A percentile compares a stretch with the other conserved stretches of the same genome.
These are phyloP conservation scores for Phymastichus coffea DNA, from an alignment of 1,140 invertebrate genomes.

Conservation along the genomic window DNA sequence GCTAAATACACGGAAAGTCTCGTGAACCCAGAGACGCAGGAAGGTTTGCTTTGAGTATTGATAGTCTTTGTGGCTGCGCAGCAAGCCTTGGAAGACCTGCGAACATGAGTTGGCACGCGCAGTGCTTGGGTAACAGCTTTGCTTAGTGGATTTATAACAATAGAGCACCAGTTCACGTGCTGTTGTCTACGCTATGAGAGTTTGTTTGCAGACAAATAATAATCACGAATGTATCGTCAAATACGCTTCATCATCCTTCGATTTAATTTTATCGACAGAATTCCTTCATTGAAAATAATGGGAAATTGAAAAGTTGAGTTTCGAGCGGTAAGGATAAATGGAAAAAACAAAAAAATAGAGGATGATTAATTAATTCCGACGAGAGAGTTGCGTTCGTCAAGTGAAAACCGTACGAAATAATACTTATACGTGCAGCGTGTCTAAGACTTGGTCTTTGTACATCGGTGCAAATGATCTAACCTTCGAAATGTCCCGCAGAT, in stretches of 20 bases:
- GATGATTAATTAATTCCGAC: neutral
- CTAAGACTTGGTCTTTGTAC: too few relatives aligned
- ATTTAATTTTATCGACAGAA: too few relatives aligned
- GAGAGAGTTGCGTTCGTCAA: neutral
- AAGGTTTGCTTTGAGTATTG: conserved; percentile 71
- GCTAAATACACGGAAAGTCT: conserved; percentile 78
- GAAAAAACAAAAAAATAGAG: neutral
- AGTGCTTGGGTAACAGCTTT: too few relatives aligned
- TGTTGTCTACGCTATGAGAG: too few relatives aligned
- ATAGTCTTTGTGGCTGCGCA: conserved; percentile 73
- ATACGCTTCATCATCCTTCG: too few relatives aligned
- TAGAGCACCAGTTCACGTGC: neutral
- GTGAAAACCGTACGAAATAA: too few relatives aligned
- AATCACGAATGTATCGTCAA: too few relatives aligned
- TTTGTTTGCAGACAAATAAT: too few relatives aligned
- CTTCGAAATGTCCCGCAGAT: conserved; percentile 83
- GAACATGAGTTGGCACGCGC: conserved; percentile 16
- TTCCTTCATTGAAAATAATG: too few relatives aligned
- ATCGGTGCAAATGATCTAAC: conserved; percentile 48
- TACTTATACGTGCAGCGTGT: too few relatives aligned
- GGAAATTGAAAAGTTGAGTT: too few relatives aligned
- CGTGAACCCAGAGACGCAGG: conserved; percentile 80
- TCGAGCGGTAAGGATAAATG: too few relatives aligned
- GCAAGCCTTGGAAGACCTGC: conserved; percentile 71
- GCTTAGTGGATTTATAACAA: conserved; percentile 3